Evolutionary conservation across 2,113 vertebrate species (phyloP).

Genomic region (Pao palembangensis): DNA sequence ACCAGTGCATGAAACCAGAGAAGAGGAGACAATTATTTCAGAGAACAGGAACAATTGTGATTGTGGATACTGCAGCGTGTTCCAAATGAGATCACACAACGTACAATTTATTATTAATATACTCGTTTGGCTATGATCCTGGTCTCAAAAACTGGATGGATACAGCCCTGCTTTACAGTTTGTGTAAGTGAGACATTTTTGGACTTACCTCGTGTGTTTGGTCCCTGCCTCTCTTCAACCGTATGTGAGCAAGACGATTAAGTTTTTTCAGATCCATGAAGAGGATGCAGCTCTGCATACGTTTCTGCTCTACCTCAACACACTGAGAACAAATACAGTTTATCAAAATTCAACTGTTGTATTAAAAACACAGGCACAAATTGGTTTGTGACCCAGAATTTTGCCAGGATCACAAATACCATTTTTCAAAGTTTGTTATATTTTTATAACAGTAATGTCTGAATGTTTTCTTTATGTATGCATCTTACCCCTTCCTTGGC

Average conservation of each 20-base stretch:
- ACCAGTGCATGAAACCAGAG: too few species aligned
- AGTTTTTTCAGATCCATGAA: slow-evolving; percentile 98
- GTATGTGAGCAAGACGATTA: slow-evolving; percentile 94
- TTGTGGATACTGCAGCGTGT: too few species aligned
- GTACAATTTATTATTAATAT: too few species aligned
- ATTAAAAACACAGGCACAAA: background rate
- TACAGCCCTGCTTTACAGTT: background rate
- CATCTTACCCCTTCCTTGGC: slow-evolving; percentile 85
- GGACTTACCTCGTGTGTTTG: slow-evolving; percentile 90
- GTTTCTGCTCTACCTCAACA: slow-evolving; percentile 84
- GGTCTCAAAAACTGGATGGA: background rate
- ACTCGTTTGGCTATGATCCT: too few species aligned
- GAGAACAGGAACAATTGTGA: too few species aligned
- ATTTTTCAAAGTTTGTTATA: too few species aligned
- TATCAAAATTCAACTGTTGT: background rate
- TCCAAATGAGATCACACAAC: too few species aligned
- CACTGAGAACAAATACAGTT: slow-evolving; percentile 64
- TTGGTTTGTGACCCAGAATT: too few species aligned
- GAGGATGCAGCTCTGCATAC: slow-evolving; percentile 88
- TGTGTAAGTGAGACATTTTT: background rate
- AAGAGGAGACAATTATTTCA: too few species aligned
- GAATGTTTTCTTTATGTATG: background rate
- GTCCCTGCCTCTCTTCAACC: slow-evolving; percentile 91
- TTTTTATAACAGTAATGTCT: background rate
- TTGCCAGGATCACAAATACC: too few species aligned